phyloP scores from a whole-genome alignment of 2,113 vertebrate genomes.

The Bos javanicus region DNA sequence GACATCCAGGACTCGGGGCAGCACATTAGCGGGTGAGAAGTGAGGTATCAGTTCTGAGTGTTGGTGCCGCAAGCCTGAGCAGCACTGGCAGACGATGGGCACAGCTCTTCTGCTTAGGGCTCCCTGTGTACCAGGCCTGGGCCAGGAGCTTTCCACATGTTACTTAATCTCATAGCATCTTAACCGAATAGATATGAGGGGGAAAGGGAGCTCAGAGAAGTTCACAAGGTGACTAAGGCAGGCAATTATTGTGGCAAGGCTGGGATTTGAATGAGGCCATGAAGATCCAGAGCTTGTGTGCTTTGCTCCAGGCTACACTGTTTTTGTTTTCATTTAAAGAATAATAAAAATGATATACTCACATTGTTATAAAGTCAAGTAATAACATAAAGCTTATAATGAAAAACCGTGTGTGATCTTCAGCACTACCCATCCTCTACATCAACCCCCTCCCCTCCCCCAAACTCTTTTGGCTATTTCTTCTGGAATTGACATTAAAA shows the following conservation, averaged over 20 bases:
- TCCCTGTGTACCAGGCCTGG: not conserved
- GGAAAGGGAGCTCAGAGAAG: not conserved
- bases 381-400: not conserved
- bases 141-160: not conserved
- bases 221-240: too few relatives aligned
- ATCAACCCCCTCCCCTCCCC: too few relatives aligned
- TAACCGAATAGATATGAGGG: accelerated
- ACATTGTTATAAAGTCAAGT: not conserved
- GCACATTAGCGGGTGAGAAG: accelerated
- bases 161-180: not conserved
- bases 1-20: accelerated
- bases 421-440: too few relatives aligned
- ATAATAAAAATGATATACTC: not conserved
- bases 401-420: not conserved
- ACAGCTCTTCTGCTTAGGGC: not conserved
- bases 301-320: not conserved
- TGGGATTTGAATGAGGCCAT: not conserved
- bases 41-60: not conserved
- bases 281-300: not conserved
- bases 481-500: not conserved
- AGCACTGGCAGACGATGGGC: accelerated
- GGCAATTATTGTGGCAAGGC: not conserved
- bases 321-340: not conserved
- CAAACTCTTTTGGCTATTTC: not conserved
- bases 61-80: too few relatives aligned